phyloP scores from a whole-genome alignment of 92 coral and sea anemone genomes.

The Epizoanthus illoricatus region DNA sequence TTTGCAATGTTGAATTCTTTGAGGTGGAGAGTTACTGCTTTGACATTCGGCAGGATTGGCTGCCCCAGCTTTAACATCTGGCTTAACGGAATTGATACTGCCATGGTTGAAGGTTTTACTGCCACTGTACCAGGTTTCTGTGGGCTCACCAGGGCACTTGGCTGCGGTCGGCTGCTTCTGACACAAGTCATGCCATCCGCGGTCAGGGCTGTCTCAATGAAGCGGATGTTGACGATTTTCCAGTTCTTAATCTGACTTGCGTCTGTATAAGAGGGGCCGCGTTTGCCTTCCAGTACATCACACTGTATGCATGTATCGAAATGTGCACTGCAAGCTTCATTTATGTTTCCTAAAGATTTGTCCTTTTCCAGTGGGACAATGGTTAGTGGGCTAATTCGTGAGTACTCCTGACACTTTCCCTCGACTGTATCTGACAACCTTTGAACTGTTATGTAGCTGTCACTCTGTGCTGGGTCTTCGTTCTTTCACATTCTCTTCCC shows the following conservation, averaged over 20 bases:
- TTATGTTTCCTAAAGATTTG: constrained; percentile 40
- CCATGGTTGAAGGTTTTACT: constrained; percentile 17
- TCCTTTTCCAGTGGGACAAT: constrained; percentile 43
- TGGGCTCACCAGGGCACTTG: too few relatives aligned
- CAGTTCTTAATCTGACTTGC: constrained; percentile 51
- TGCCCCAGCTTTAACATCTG: constrained; percentile 59
- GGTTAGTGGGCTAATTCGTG: constrained; percentile 53
- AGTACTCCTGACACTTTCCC: constrained; percentile 62
- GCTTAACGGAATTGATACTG: constrained; percentile 57
- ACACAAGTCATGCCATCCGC: too few relatives aligned
- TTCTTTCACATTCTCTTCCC: constrained; percentile 6
- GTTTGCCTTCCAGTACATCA: constrained; percentile 52
- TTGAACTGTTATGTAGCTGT: constrained; percentile 54
- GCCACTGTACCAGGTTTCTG: too few relatives aligned
- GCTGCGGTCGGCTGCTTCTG: too few relatives aligned
- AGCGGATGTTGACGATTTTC: constrained; percentile 53
- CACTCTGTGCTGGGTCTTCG: not conserved
- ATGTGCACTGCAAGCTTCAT: constrained; percentile 38
- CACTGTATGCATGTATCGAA: constrained; percentile 38
- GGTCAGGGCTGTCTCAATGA: constrained; percentile 6
- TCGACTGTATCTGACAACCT: constrained; percentile 62
- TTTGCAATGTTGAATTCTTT: constrained; percentile 49
- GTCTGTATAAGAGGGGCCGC: constrained; percentile 49
- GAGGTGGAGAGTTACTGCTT: constrained; percentile 50
- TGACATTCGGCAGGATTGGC: constrained; percentile 52